Base-by-base conservation (phyloP, 2,888 invertebrate genomes). In the Syritta pipiens region DNA sequence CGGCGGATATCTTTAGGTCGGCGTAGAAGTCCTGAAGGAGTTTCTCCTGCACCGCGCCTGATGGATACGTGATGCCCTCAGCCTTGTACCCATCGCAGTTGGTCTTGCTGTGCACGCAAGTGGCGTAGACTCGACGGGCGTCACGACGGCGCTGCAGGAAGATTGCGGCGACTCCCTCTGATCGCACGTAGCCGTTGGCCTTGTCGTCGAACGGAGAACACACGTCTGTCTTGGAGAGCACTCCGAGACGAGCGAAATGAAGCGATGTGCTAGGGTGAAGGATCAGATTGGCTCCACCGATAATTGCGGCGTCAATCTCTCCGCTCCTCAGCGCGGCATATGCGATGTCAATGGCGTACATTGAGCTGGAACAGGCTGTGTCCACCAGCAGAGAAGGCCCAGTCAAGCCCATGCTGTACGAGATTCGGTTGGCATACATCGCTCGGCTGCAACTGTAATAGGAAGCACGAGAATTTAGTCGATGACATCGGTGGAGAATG, bases 331-430 rank as follows among this genome's bases (percentile, higher is more conserved):
- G 93, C 0, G 94, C 91, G 37, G 91, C 90, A 87, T 93, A 94
- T 12, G 94, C 95, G 59, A 94, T 92, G 84, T 97, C 95, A 59
- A 97, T 82, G 0, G 96, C 96, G 82, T 94, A 92, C 60, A 96
- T 90, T 12, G 96, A 95, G 57, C 97, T 97, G 17, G 96, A 96
- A 87, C 97, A 97, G 0, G 97, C 97, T 0, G 96, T 96, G 89
- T 97, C 97, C 9, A 96, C 91, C 0, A 94, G 92, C 88, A 93
- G 94, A 9, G 96, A 95, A 0, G 96, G 97, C 1, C 97, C 96
- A 83, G 93, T 93, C 17, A 95, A 91, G 40, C 96, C 96, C 75
- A 97, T 91, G 90, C 93, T 94, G 88, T 94, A 96, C 1, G 96
- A 96, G 81, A 97, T 91, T 55, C 96, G 92, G 89, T 96, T 96